Conservation (phyloP, 2,113 vertebrate species). For the Anoura caudifer region DNA sequence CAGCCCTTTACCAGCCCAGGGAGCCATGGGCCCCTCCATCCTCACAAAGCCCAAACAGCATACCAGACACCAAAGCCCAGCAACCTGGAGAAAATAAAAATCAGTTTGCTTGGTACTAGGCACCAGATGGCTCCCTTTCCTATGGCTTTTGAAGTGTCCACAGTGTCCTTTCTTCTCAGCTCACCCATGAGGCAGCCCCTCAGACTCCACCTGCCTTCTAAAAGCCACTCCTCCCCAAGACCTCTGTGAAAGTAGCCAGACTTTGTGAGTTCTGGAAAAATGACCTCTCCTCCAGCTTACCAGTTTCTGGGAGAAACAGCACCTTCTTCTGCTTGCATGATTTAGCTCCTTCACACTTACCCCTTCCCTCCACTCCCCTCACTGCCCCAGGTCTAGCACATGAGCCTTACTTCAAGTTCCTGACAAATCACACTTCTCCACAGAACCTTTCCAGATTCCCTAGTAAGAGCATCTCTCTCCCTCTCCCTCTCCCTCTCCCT, state of each 20-base stretch:
- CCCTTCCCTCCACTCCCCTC: not conserved
- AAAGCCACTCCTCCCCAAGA: not conserved
- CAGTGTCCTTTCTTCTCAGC: slow-evolving; percentile 5
- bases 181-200: not conserved
- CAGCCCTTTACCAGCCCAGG: not conserved
- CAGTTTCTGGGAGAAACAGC: not conserved
- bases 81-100: not conserved
- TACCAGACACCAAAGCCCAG: not conserved
- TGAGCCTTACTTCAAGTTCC: not conserved
- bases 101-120: not conserved
- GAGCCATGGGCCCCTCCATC: not conserved
- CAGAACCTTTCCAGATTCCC: not conserved
- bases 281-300: not conserved
- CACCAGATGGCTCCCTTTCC: slow-evolving; percentile 53
- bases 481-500: not conserved
- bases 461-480: not conserved
- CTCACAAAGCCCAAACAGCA: not conserved
- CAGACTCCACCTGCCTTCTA: not conserved
- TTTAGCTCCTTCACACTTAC: not conserved
- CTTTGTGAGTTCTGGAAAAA: not conserved
- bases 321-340: not conserved
- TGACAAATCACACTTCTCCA: not conserved
- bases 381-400: not conserved
- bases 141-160: not conserved
- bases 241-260: not conserved